These are phyloP conservation scores for Poecile montanus DNA, from an alignment of 2,797 vertebrate species.

Conservation along the genomic window DNA sequence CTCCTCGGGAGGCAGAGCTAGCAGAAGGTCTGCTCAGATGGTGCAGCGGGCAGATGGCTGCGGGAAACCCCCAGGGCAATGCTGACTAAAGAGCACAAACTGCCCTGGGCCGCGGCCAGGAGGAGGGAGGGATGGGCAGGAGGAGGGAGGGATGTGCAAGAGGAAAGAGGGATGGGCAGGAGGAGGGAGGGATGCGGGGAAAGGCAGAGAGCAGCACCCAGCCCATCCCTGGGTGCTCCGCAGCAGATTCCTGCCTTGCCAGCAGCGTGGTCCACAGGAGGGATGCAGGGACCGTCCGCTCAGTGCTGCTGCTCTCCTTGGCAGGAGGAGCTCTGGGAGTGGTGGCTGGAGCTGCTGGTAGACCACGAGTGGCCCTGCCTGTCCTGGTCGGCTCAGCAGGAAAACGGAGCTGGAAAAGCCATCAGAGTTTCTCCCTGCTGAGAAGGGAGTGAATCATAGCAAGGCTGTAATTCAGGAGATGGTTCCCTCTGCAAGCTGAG, in stretches of 20 bases:
- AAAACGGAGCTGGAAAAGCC: neutral
- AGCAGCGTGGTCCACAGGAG: rapidly evolving
- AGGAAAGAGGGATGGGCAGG: neutral
- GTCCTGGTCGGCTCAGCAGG: neutral
- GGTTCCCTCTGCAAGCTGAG: neutral
- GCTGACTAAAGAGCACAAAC: conserved; percentile 46
- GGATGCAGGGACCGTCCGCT: neutral
- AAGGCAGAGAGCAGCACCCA: neutral
- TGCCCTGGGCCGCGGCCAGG: neutral
- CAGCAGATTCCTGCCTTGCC: neutral
- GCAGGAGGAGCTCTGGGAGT: neutral
- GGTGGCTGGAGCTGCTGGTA: neutral
- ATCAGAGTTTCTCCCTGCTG: neutral
- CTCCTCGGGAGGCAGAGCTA: neutral
- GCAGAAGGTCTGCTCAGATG: conserved; percentile 65
- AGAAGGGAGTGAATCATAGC: neutral
- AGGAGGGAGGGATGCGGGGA: neutral
- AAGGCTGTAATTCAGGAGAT: neutral
- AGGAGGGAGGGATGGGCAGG: neutral
- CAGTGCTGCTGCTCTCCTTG: neutral
- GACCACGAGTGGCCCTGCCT: rapidly evolving
- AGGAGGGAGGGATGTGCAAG: neutral
- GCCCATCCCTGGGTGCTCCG: rapidly evolving
- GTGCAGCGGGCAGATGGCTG: conserved; percentile 49
- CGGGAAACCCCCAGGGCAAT: conserved; percentile 40